Evolutionary conservation across 2,113 vertebrate species (phyloP).

Genomic region (Benitochromis conjunctus): DNA sequence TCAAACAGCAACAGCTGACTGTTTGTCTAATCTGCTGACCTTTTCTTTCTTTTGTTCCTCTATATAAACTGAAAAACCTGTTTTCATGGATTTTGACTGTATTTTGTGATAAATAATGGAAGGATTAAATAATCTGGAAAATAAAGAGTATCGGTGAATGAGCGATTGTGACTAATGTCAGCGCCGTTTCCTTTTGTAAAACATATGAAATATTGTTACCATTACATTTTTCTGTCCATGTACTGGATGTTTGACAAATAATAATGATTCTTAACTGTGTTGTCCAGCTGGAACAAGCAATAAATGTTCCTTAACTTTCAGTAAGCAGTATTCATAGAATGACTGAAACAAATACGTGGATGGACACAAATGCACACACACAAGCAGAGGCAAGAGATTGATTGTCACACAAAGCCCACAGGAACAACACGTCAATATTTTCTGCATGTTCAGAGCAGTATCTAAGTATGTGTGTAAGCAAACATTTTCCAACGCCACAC

Average conservation of each 20-base stretch:
- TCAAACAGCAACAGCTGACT: background rate
- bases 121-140: background rate
- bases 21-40: background rate
- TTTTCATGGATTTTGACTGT: background rate
- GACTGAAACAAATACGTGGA: background rate
- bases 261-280: conserved; percentile 39
- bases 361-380: background rate
- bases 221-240: background rate
- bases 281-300: conserved; percentile 82
- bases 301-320: conserved; percentile 87
- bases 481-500: background rate
- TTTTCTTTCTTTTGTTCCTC: background rate
- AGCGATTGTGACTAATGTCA: background rate
- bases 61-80: background rate
- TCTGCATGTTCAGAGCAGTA: background rate
- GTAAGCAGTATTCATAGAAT: conserved; percentile 58
- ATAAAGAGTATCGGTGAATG: background rate
- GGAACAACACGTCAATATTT: conserved; percentile 93
- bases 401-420: conserved; percentile 92
- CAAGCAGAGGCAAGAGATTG: conserved; percentile 80
- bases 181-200: background rate
- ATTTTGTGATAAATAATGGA: background rate
- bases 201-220: background rate
- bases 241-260: background rate
- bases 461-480: conserved; percentile 27